These are phyloP conservation scores for Caenorhabditis sp. DNA, from an alignment of 2,888 invertebrate species.

Conservation along the genomic window DNA sequence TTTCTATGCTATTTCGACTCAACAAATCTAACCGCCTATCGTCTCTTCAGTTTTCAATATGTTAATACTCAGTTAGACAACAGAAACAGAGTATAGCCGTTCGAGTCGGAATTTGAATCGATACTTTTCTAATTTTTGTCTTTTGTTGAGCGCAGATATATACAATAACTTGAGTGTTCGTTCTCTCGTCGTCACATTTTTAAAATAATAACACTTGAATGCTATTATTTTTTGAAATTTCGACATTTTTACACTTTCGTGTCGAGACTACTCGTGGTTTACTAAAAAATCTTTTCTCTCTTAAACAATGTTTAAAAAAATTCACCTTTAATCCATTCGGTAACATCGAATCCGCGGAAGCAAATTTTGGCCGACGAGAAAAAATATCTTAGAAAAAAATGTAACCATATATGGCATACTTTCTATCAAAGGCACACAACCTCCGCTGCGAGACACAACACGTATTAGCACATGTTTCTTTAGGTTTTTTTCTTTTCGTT, in stretches of 20 bases:
- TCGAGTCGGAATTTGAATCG: neutral
- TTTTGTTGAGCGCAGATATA: neutral
- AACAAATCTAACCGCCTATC: neutral
- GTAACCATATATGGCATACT: too few species aligned
- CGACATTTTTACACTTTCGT: too few species aligned
- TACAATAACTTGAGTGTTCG: neutral
- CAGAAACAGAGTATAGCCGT: slow-evolving; percentile 1
- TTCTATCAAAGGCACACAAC: too few species aligned
- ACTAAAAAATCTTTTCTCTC: neutral
- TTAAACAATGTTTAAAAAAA: neutral
- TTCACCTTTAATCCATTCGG: too few species aligned
- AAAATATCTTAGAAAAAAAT: too few species aligned
- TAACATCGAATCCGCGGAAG: too few species aligned
- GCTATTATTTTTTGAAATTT: neutral
- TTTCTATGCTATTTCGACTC: neutral
- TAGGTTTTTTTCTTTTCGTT: too few species aligned
- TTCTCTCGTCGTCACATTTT: neutral
- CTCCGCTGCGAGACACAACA: too few species aligned
- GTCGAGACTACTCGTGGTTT: too few species aligned
- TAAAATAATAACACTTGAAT: neutral
- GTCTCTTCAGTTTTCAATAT: neutral
- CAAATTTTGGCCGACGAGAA: neutral
- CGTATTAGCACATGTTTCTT: too few species aligned
- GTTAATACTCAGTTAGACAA: neutral
- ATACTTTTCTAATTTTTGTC: neutral